Evolutionary conservation across 2,888 invertebrate genomes (phyloP), one percentile per base, ranked within the genome.

Genomic region (Plusia festucae): DNA sequence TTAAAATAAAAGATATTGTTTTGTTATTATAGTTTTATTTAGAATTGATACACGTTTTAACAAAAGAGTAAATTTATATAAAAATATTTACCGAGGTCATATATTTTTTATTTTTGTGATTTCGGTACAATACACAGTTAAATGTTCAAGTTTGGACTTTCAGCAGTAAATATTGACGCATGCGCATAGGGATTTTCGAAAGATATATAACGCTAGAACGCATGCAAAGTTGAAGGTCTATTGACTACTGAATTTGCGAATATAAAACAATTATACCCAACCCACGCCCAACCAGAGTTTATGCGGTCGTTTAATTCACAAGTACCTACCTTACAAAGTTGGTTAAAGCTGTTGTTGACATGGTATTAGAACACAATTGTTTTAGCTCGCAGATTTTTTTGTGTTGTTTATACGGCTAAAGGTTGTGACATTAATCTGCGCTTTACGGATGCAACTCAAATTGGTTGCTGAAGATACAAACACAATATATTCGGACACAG

Each of bases 1-100:
- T 18, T 20, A 49, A 49, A 20, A 49, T 49, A 20, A 49, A 49
- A 20, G 11, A 18, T 24, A 49, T 49, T 49, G 18, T 49, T 49
- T 49, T 11, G 46, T 49, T 49, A 49, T 49, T 11, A 49, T 49
- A 20, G 46, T 49, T 49, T 49, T 49, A 49, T 49, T 49, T 8
- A 18, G 15, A n/a, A 7, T 49, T 20, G 46, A 20, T 20, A 49
- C 46, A 49, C 46, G 46, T 20, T 49, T 20, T 7, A 20, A 18
- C 20, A 49, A 49, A 18, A 49, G 46, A 16, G 18, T 49, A 18
- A 49, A 49, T 40, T 40, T n/a, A 40, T 40, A n/a, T n/a, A 40
- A 7, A 49, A 49, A 49, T 49, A 49, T 20, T 49, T 49, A 49
- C 18, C 20, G 20, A 20, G 18, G 9, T 15, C n/a, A n/a, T 34